These are phyloP conservation scores for Mactra quadrangularis DNA, from an alignment of 1,140 invertebrate species.

Conservation along the genomic window DNA sequence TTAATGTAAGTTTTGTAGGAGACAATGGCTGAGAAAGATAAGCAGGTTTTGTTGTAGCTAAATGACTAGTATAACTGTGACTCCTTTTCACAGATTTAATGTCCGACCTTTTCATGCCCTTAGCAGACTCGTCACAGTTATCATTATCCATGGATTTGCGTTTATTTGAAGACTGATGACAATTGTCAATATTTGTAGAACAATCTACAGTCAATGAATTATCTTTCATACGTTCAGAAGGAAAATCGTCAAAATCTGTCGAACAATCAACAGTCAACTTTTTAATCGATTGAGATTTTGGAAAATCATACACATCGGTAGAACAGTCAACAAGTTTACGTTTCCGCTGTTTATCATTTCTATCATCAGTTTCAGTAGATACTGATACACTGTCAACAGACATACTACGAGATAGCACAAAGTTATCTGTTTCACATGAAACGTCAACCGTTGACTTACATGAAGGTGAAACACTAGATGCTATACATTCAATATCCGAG, in stretches of 20 bases:
- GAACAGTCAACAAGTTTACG: constrained; percentile 47
- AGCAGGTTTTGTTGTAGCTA: constrained; percentile 39
- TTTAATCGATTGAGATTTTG: constrained; percentile 20
- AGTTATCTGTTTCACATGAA: constrained; percentile 58
- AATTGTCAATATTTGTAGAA: constrained; percentile 33
- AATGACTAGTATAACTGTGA: constrained; percentile 43
- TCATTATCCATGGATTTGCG: constrained; percentile 40
- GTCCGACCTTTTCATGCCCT: constrained; percentile 36
- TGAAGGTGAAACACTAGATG: constrained; percentile 15
- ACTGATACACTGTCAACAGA: constrained; percentile 46
- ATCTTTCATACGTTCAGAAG: constrained; percentile 47
- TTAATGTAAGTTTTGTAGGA: constrained; percentile 49
- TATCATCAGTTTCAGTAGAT: constrained; percentile 26
- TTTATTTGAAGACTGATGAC: constrained; percentile 15
- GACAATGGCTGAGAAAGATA: constrained; percentile 48
- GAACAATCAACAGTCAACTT: constrained; percentile 44
- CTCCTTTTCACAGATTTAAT: constrained; percentile 30
- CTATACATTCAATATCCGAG: constrained; percentile 19
- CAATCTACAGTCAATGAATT: constrained; percentile 42
- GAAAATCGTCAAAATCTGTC: constrained; percentile 28
- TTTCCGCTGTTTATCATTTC: not conserved
- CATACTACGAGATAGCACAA: constrained; percentile 19
- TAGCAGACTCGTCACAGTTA: constrained; percentile 1
- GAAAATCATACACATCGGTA: constrained; percentile 56
- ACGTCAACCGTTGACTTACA: constrained; percentile 47